These are phyloP conservation scores for Kryphioiulus occultus DNA, from an alignment of 2,888 invertebrate genomes.

Conservation along the genomic window DNA sequence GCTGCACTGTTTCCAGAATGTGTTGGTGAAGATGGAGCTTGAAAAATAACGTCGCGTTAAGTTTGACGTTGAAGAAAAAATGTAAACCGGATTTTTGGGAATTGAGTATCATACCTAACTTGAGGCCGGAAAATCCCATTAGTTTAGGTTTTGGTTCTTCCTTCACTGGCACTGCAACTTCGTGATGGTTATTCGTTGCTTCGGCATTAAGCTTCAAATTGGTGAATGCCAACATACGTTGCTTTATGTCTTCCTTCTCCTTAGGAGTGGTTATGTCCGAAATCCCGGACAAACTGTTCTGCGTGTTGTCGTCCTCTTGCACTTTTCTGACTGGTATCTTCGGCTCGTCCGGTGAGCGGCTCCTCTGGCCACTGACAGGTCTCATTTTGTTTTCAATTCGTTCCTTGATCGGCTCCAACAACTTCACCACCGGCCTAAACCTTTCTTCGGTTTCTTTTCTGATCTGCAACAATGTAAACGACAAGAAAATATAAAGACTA, in stretches of 20 bases:
- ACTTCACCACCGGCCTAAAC: slow-evolving; percentile 82
- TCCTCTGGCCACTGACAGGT: background rate
- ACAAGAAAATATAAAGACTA: background rate
- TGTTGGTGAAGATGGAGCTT: slow-evolving; percentile 21
- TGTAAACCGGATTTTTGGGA: background rate
- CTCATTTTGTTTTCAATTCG: slow-evolving; percentile 53
- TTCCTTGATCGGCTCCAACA: slow-evolving; percentile 64
- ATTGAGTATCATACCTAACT: slow-evolving; percentile 54
- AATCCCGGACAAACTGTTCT: slow-evolving; percentile 56
- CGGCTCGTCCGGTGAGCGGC: background rate
- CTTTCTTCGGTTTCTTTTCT: slow-evolving; percentile 80
- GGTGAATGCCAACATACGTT: slow-evolving; percentile 55
- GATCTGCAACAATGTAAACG: slow-evolving; percentile 62
- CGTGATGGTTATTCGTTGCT: slow-evolving; percentile 22
- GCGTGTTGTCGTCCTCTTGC: slow-evolving; percentile 55
- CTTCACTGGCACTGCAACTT: slow-evolving; percentile 51
- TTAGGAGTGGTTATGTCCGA: slow-evolving; percentile 56
- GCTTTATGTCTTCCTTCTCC: slow-evolving; percentile 54
- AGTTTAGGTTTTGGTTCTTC: slow-evolving; percentile 55
- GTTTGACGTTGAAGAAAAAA: background rate
- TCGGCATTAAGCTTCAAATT: slow-evolving; percentile 55
- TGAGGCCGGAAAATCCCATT: slow-evolving; percentile 56
- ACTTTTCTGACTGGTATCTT: background rate
- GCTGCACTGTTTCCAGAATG: background rate
- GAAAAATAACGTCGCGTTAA: background rate